These are phyloP conservation scores for Lophius americanus DNA, from an alignment of 2,797 vertebrate species.

Conservation along the genomic window DNA sequence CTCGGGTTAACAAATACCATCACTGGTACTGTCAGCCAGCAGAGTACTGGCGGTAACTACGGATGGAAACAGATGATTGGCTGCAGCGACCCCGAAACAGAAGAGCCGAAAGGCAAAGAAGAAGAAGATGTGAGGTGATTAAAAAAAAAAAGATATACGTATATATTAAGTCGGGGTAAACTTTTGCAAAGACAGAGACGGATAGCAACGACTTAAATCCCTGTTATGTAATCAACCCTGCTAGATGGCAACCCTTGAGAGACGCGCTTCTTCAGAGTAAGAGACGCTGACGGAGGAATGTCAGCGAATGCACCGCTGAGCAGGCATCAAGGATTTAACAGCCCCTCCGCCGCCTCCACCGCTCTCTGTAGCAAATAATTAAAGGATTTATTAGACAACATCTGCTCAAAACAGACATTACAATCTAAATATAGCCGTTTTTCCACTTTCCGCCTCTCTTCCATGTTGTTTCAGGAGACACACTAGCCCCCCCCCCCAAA, in stretches of 20 bases:
- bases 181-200: not conserved
- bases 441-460: not conserved
- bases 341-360: slow-evolving; percentile 4
- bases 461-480: slow-evolving; percentile 2
- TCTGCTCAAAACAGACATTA: not conserved
- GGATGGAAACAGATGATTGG: too few relatives aligned
- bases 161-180: not conserved
- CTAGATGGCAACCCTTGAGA: not conserved
- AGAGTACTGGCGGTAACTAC: too few relatives aligned
- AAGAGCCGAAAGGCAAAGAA: too few relatives aligned
- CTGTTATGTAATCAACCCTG: not conserved
- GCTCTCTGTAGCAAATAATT: not conserved
- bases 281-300: not conserved
- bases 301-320: not conserved
- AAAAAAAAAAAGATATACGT: not conserved
- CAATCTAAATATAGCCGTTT: not conserved
- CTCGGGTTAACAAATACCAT: too few relatives aligned
- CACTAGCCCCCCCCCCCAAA: not conserved
- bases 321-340: slow-evolving; percentile 6
- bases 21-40: too few relatives aligned
- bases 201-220: not conserved
- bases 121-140: too few relatives aligned
- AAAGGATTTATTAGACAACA: not conserved
- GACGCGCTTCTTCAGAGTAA: not conserved
- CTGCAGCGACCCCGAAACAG: too few relatives aligned